These are phyloP conservation scores for Diabrotica virgifera DNA, from an alignment of 1,140 invertebrate species.

Conservation along the genomic window DNA sequence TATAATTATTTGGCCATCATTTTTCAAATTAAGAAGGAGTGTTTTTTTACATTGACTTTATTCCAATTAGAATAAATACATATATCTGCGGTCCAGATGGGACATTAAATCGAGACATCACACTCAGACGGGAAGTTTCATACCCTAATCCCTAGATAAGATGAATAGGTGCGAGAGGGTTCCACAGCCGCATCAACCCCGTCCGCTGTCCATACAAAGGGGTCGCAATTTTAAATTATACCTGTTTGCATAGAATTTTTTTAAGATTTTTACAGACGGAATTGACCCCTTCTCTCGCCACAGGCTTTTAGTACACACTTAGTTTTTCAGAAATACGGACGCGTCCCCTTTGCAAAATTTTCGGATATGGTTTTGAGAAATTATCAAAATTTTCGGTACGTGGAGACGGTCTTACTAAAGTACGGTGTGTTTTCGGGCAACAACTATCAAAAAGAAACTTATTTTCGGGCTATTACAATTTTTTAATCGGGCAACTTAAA, in stretches of 20 bases:
- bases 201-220: slow-evolving; percentile 10
- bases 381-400: slow-evolving; percentile 10
- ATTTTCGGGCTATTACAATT: slow-evolving; percentile 12
- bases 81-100: neutral
- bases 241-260: slow-evolving; percentile 38
- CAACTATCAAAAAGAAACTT: slow-evolving; percentile 6
- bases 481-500: slow-evolving; percentile 12
- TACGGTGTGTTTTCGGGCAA: slow-evolving; percentile 22
- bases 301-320: slow-evolving; percentile 31
- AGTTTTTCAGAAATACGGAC: slow-evolving; percentile 32
- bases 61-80: neutral
- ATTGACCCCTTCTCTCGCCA: slow-evolving; percentile 28
- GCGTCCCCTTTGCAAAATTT: slow-evolving; percentile 22
- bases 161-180: slow-evolving; percentile 13
- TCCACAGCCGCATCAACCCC: slow-evolving; percentile 14
- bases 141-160: slow-evolving; percentile 4
- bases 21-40: too few relatives aligned
- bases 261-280: slow-evolving; percentile 35
- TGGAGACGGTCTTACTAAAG: neutral
- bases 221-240: slow-evolving; percentile 26
- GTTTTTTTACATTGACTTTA: neutral
- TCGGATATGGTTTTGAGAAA: slow-evolving; percentile 24
- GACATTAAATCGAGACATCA: slow-evolving; percentile 2
- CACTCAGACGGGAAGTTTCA: neutral
- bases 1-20: too few relatives aligned